Conservation (phyloP, 2,888 invertebrate species). For the Aphodius granarius region DNA sequence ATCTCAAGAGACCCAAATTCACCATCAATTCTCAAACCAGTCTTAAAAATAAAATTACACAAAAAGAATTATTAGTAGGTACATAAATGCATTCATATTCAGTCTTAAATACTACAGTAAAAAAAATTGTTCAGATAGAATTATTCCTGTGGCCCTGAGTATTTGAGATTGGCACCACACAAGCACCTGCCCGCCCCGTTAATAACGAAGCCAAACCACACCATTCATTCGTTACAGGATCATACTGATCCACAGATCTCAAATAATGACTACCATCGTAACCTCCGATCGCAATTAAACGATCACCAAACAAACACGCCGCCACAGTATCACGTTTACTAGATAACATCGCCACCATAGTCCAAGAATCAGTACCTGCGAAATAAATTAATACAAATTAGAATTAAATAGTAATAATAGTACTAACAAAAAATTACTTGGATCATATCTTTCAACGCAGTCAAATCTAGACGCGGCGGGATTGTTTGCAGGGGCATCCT, state of each 20-base stretch:
- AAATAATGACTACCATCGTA: slow-evolving; percentile 90
- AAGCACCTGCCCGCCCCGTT: slow-evolving; percentile 86
- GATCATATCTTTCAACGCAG: slow-evolving; percentile 85
- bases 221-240: slow-evolving; percentile 82
- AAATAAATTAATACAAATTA: slow-evolving; percentile 51
- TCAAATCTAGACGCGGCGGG: slow-evolving; percentile 81
- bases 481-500: slow-evolving; percentile 89
- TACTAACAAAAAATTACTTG: slow-evolving; percentile 49
- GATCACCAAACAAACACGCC: slow-evolving; percentile 81
- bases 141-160: background rate
- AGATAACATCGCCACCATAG: slow-evolving; percentile 79
- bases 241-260: slow-evolving; percentile 86
- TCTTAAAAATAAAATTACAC: background rate
- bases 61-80: background rate
- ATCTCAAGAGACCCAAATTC: background rate
- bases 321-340: slow-evolving; percentile 88
- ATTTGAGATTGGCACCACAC: slow-evolving; percentile 67
- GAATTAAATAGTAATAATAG: background rate
- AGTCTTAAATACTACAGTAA: background rate
- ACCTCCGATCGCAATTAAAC: slow-evolving; percentile 83
- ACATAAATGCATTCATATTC: background rate
- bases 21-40: background rate
- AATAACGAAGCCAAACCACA: slow-evolving; percentile 75
- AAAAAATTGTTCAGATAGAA: background rate
- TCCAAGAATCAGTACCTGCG: slow-evolving; percentile 82